Percentiles rank a stretch among this genome's conserved stretches.
These are phyloP conservation scores for human (Homo sapiens) DNA, from an alignment of 2,113 vertebrate genomes.

Conservation along the genomic window DNA sequence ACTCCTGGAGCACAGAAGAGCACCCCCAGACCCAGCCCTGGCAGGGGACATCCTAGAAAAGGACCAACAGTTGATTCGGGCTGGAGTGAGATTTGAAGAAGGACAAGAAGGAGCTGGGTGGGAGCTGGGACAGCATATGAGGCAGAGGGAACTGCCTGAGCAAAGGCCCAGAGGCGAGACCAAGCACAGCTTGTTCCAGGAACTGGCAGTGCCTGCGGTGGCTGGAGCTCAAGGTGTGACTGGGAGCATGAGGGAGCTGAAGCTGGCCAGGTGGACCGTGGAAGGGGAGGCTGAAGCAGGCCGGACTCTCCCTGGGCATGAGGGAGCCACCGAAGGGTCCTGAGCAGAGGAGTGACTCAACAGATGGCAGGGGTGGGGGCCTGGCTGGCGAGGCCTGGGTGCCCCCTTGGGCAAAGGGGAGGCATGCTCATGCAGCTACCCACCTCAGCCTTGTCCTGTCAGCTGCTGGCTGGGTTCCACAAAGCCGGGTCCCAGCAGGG, in stretches of 20 bases:
- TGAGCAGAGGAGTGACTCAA: neutral
- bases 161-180: neutral
- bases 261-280: fast-evolving
- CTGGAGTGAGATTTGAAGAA: neutral
- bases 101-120: neutral
- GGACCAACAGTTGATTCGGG: neutral
- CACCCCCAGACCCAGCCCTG: neutral
- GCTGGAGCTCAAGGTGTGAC: fast-evolving
- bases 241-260: neutral
- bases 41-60: neutral
- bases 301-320: fast-evolving
- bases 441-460: neutral
- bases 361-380: neutral
- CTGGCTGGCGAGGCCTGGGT: neutral
- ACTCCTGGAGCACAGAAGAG: neutral
- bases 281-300: neutral
- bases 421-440: neutral
- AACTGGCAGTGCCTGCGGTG: neutral
- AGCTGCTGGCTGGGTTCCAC: neutral
- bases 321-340: neutral
- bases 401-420: neutral
- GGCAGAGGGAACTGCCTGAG: neutral
- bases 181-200: fast-evolving
- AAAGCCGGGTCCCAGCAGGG: neutral
- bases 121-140: fast-evolving